Evolutionary conservation across 2,113 vertebrate species (phyloP).

Genomic region (Xenotilapia leptura): DNA sequence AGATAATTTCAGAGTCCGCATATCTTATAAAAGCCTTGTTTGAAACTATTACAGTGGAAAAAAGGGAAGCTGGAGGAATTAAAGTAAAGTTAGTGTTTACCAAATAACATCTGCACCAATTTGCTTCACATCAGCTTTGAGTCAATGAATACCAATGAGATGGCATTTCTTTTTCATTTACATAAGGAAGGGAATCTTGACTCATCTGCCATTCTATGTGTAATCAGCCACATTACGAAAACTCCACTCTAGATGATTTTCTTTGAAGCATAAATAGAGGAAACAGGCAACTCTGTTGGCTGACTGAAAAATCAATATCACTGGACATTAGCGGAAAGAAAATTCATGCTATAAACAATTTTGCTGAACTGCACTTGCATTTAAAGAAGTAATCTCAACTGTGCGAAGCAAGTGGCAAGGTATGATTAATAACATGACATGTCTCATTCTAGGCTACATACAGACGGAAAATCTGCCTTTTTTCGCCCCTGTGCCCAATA

Average conservation of each 20-base stretch:
- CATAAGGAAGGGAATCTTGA: neutral
- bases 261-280: constrained; percentile 5
- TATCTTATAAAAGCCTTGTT: constrained; percentile 35
- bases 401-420: neutral
- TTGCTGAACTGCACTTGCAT: neutral
- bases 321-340: constrained; percentile 1
- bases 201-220: constrained; percentile 9
- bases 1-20: constrained; percentile 36
- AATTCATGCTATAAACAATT: neutral
- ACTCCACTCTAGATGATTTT: constrained; percentile 1
- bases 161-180: constrained; percentile 36
- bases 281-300: neutral
- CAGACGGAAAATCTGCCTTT: constrained; percentile 10
- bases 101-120: constrained; percentile 48
- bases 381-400: neutral
- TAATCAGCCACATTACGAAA: constrained; percentile 17
- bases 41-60: constrained; percentile 22
- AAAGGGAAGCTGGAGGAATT: neutral
- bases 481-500: neutral
- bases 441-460: constrained; percentile 10
- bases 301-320: constrained; percentile 19
- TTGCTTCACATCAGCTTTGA: constrained; percentile 33
- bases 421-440: constrained; percentile 37
- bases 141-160: constrained; percentile 57
- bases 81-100: constrained; percentile 41